A percentile compares a stretch with the other conserved stretches of the same genome.
Conservation (phyloP, 1,140 invertebrate genomes). For the Nautilus pompilius region DNA sequence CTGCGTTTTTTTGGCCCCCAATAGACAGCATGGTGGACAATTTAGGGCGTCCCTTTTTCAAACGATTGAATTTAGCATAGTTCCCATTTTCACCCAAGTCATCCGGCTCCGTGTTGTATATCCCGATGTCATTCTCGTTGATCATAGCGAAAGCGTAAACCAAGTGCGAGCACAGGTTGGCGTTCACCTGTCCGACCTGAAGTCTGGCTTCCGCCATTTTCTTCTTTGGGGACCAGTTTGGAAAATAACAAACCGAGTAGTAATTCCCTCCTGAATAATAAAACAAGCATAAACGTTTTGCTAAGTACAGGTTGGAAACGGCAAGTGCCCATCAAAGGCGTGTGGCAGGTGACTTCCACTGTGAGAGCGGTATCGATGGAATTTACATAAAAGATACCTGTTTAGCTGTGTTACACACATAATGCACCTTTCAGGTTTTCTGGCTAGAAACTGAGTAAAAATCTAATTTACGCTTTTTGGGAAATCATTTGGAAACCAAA, state of each 20-base stretch:
- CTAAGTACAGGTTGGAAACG: too few species aligned
- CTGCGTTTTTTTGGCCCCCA: conserved; percentile 20
- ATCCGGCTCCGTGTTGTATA: conserved; percentile 8
- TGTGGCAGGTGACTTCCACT: too few species aligned
- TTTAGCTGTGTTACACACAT: too few species aligned
- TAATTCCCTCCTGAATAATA: conserved; percentile 14
- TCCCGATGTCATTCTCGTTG: conserved; percentile 50
- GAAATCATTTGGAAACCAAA: too few species aligned
- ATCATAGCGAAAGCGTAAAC: conserved; percentile 74
- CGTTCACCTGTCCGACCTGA: conserved; percentile 62
- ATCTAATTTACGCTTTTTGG: too few species aligned
- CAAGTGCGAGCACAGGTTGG: conserved; percentile 74
- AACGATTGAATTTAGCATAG: conserved; percentile 55
- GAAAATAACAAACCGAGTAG: conserved; percentile 28
- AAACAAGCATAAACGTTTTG: too few species aligned
- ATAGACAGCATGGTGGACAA: conserved; percentile 29
- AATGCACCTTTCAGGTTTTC: too few species aligned
- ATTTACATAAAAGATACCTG: too few species aligned
- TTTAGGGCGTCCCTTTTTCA: conserved; percentile 88
- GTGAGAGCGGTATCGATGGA: too few species aligned
- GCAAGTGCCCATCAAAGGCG: too few species aligned
- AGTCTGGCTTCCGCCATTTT: conserved; percentile 20
- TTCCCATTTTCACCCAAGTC: conserved; percentile 8
- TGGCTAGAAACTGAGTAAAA: too few species aligned
- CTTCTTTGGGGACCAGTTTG: conserved; percentile 30